These are phyloP conservation scores for Melopsittacus undulatus DNA, from an alignment of 2,797 vertebrate genomes.

Conservation along the genomic window DNA sequence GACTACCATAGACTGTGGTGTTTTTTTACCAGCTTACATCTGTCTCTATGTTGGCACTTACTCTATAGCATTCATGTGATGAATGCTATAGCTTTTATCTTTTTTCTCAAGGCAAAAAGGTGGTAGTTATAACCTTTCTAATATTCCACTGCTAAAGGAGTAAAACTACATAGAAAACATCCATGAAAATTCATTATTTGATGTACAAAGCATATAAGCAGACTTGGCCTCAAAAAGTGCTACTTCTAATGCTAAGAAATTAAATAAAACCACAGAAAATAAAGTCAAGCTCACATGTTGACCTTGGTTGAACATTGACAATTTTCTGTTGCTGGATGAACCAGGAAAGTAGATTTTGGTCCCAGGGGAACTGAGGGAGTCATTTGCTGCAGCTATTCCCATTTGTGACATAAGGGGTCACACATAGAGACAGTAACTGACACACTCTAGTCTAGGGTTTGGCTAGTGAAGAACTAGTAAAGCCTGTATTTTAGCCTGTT, in stretches of 20 bases:
- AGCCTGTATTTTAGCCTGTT: background rate
- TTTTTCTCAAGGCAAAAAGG: background rate
- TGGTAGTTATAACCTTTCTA: background rate
- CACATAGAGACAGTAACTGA: background rate
- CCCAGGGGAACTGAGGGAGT: background rate
- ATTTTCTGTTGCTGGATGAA: background rate
- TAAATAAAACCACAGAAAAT: background rate
- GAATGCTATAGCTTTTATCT: background rate
- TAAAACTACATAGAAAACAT: background rate
- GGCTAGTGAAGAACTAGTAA: background rate
- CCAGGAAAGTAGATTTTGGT: background rate
- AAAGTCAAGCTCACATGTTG: background rate
- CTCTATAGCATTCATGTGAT: background rate
- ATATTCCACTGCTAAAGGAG: background rate
- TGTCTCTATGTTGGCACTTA: background rate
- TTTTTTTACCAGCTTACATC: background rate
- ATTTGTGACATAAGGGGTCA: background rate
- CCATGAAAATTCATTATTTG: background rate
- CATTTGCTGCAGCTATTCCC: background rate
- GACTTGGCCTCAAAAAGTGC: background rate
- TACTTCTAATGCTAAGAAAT: background rate
- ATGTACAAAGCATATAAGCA: background rate
- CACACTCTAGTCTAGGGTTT: background rate
- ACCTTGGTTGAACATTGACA: background rate
- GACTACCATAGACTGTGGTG: background rate